Base-by-base conservation (phyloP, 1,140 invertebrate genomes). In the Heliconius eleuchia region DNA sequence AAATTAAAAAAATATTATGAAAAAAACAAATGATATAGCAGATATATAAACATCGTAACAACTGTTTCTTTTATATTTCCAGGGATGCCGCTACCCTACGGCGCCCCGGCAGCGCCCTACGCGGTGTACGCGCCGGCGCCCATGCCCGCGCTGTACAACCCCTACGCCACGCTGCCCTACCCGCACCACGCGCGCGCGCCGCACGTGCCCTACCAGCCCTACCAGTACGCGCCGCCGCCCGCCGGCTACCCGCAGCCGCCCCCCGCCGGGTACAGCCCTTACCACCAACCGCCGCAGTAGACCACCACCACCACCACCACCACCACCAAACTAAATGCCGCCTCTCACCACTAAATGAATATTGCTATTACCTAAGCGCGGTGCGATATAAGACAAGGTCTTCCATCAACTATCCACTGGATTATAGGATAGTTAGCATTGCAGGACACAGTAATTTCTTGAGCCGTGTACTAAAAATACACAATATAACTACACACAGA, bases 81-180 rank as follows among this genome's bases (percentile, higher is more conserved):
- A 89, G 86, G 91, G 39, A 98, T 98, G 97, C 98, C 98, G 2
- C 91, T 98, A 86, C 98, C 98, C 39, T 97, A 97, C 89, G 97
- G 96, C 42, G 94, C 95, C 6, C 90, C 95, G 13, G 94, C 95
- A 6, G 92, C 95, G 5, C 85, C 81, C 90, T 96, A 80, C 96
- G 97, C 97, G 46, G 97, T 98, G 94, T 97, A 97, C 71, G 89
- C 97, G 34, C 97, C 97, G 5, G 89, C 97, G 34, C 97, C 97
- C 6, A 96, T 98, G 96, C 98, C 98, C 3, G 95, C 96, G 78
- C 95, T 97, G 42, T 98, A 98, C 90, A 98, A 98, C 95, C 98
- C 98, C 46, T 98, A 98, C 91, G 97, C 96, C 79, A 97, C 97
- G 76, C 96, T 97, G 91, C 96, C 96, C 34, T 97, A 97, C 92